Conservation (phyloP, 2,888 invertebrate species). For the Acrobeloides nanus region DNA sequence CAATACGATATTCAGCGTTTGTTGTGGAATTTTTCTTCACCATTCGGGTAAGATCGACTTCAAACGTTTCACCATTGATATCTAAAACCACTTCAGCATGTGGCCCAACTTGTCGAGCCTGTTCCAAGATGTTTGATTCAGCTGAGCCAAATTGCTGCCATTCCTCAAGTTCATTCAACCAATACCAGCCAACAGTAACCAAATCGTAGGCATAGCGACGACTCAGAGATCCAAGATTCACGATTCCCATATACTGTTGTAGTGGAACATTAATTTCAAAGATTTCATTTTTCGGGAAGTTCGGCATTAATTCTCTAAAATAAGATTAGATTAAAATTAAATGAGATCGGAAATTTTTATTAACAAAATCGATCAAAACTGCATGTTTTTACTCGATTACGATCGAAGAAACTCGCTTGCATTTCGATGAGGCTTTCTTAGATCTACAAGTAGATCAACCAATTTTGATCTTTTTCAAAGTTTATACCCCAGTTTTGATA, state of each 20-base stretch:
- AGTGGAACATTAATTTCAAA: constrained; percentile 79
- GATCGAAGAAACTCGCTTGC: neutral
- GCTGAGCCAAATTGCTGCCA: constrained; percentile 19
- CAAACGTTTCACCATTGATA: constrained; percentile 73
- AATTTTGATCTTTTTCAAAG: no score
- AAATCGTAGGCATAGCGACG: constrained; percentile 7
- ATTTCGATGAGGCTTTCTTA: neutral
- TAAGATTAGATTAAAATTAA: constrained; percentile 1
- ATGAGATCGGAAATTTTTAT: constrained; percentile 2
- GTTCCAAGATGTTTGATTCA: constrained; percentile 19
- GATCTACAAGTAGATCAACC: no score
- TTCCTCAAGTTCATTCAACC: constrained; percentile 17
- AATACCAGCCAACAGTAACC: constrained; percentile 17
- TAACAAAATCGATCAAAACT: constrained; percentile 7
- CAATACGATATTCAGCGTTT: constrained; percentile 83
- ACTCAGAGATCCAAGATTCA: neutral
- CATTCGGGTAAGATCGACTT: constrained; percentile 87
- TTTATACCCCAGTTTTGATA: no score
- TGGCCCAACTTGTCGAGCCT: constrained; percentile 14
- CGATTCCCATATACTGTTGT: constrained; percentile 13
- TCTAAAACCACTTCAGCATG: constrained; percentile 12
- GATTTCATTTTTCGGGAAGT: constrained; percentile 85
- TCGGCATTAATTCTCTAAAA: constrained; percentile 79
- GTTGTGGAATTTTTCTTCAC: constrained; percentile 3
- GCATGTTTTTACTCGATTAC: no score